Percentiles rank a stretch among this genome's conserved stretches.
These are phyloP conservation scores for Papilio dardanus DNA, from an alignment of 1,140 invertebrate genomes.

Conservation along the genomic window DNA sequence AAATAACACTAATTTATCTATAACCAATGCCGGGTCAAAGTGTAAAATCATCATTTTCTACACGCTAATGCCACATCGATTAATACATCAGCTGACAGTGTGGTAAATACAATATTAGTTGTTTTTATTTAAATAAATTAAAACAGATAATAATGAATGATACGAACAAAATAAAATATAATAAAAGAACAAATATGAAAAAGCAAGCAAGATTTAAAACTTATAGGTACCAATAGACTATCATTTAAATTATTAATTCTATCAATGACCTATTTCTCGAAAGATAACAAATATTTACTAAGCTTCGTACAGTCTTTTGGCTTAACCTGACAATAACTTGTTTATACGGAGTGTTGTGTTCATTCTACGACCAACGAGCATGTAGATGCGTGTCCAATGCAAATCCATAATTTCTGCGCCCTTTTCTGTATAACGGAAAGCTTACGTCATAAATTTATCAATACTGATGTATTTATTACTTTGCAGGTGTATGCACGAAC, in stretches of 20 bases:
- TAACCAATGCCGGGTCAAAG: conserved; percentile 13
- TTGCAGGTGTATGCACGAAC: conserved; percentile 91
- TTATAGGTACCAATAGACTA: too few species aligned
- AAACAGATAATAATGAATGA: too few species aligned
- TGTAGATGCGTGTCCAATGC: too few species aligned
- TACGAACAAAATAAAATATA: too few species aligned
- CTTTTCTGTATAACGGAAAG: not conserved
- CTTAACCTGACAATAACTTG: too few species aligned
- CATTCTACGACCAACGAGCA: not conserved
- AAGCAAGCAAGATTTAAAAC: too few species aligned
- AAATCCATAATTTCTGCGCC: not conserved
- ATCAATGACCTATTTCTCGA: too few species aligned
- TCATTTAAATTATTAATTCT: too few species aligned
- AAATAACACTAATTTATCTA: conserved; percentile 23
- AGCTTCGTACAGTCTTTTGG: too few species aligned
- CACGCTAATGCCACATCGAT: conserved; percentile 6
- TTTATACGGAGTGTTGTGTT: not conserved
- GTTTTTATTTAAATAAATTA: not conserved
- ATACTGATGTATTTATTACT: conserved; percentile 3
- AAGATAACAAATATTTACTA: too few species aligned
- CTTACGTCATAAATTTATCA: not conserved
- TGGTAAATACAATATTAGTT: not conserved
- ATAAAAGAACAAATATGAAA: too few species aligned
- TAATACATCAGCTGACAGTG: not conserved
- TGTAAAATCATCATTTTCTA: conserved; percentile 16